Evolutionary conservation across 2,888 invertebrate genomes (phyloP).

Genomic region (Spodoptera exigua): DNA sequence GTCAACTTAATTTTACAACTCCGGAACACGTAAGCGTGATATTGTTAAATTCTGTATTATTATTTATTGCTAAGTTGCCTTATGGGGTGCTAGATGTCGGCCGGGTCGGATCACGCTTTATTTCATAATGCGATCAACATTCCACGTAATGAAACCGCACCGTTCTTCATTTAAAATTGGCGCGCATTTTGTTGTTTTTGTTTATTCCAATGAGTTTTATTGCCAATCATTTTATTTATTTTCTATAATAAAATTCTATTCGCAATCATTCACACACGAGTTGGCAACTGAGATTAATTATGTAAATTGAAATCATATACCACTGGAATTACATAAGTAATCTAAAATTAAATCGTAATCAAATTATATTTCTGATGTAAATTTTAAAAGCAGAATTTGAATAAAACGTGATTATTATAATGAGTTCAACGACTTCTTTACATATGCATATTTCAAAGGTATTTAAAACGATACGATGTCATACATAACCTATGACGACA

Average conservation of each 20-base stretch:
- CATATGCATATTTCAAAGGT: constrained; percentile 33
- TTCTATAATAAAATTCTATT: no score
- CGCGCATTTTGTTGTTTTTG: constrained; percentile 20
- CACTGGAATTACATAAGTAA: constrained; percentile 24
- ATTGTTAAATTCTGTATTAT: constrained; percentile 59
- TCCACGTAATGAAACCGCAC: constrained; percentile 49
- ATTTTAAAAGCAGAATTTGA: constrained; percentile 5
- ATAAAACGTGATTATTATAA: constrained; percentile 31
- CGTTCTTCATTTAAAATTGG: constrained; percentile 29
- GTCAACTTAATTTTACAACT: constrained; percentile 78
- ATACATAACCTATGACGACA: constrained; percentile 21
- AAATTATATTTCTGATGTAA: no score
- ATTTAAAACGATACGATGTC: constrained; percentile 49
- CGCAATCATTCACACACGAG: constrained; percentile 5
- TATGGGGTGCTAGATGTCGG: constrained; percentile 66
- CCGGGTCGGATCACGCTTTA: constrained; percentile 55
- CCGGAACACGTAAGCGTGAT: constrained; percentile 71
- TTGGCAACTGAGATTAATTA: constrained; percentile 16
- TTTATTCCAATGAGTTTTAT: constrained; percentile 17
- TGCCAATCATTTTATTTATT: not conserved
- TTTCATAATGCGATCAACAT: constrained; percentile 59
- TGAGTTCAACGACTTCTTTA: constrained; percentile 47
- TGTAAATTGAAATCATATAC: constrained; percentile 16
- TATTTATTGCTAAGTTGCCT: constrained; percentile 62
- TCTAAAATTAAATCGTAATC: constrained; percentile 19